A percentile compares a stretch with the other conserved stretches of the same genome.
These are phyloP conservation scores for Caenorhabditis angaria DNA, from an alignment of 2,888 invertebrate species.

Conservation along the genomic window DNA sequence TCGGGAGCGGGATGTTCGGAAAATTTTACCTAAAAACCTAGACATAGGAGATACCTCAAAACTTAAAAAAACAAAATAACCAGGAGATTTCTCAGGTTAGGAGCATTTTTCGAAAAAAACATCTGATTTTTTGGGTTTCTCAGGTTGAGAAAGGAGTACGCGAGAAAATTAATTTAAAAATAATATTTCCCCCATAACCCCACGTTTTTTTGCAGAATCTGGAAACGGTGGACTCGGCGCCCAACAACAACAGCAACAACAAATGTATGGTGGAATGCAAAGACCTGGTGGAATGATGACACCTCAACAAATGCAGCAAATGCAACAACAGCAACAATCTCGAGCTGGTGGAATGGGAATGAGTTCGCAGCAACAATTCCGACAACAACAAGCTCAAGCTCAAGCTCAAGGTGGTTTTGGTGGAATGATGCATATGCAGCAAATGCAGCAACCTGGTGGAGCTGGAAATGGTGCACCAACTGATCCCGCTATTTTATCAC, in stretches of 20 bases:
- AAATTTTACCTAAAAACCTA: no score
- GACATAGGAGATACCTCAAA: no score
- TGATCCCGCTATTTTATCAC: slow-evolving; percentile 42
- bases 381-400: slow-evolving; percentile 72
- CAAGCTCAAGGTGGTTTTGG: slow-evolving; percentile 64
- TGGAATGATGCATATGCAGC: slow-evolving; percentile 11
- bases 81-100: no score
- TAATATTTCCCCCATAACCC: background rate
- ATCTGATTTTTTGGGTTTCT: slow-evolving; percentile 8
- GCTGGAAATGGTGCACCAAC: slow-evolving; percentile 9
- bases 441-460: slow-evolving; percentile 13
- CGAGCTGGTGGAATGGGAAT: slow-evolving; percentile 1
- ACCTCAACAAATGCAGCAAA: slow-evolving; percentile 23
- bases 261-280: slow-evolving; percentile 16
- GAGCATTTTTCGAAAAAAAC: no score
- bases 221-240: slow-evolving; percentile 11
- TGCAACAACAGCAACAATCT: slow-evolving; percentile 29
- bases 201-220: background rate
- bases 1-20: no score
- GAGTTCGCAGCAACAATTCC: slow-evolving; percentile 18
- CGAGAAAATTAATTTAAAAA: no score
- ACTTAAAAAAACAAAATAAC: no score
- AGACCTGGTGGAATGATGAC: slow-evolving; percentile 11
- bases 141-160: slow-evolving; percentile 17
- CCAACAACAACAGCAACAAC: slow-evolving; percentile 73